These are phyloP conservation scores for Patella depressa DNA, from an alignment of 2,888 invertebrate genomes.

Conservation along the genomic window DNA sequence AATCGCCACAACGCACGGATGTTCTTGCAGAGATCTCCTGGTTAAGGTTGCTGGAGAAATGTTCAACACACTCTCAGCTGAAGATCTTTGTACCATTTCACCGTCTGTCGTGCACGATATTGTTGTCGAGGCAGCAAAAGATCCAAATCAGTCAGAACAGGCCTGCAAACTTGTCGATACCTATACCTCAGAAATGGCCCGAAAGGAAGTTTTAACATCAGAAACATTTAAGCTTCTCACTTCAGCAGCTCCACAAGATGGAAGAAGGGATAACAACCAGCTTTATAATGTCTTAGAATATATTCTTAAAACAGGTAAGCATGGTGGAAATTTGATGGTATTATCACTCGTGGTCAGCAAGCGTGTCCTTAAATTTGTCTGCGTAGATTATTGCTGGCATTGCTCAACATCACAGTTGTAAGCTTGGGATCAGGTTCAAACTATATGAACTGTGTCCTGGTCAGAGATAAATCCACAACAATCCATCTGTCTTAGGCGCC, in stretches of 20 bases:
- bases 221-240: constrained; percentile 65
- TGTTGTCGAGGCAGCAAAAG: constrained; percentile 50
- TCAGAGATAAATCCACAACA: too few species aligned
- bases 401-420: too few species aligned
- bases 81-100: constrained; percentile 62
- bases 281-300: constrained; percentile 63
- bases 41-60: constrained; percentile 61
- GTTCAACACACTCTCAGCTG: constrained; percentile 53
- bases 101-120: constrained; percentile 63
- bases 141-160: constrained; percentile 41
- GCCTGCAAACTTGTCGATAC: constrained; percentile 60
- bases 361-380: too few species aligned
- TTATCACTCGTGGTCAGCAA: too few species aligned
- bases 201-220: constrained; percentile 59
- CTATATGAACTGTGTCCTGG: too few species aligned
- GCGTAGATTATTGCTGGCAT: too few species aligned
- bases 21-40: constrained; percentile 54
- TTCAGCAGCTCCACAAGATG: constrained; percentile 57
- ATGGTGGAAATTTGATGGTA: too few species aligned
- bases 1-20: constrained; percentile 50
- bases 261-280: constrained; percentile 58
- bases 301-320: constrained; percentile 62
- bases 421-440: too few species aligned
- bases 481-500: too few species aligned
- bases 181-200: constrained; percentile 63